These are phyloP conservation scores for Leptarthrus brevirostris DNA, from an alignment of 2,888 invertebrate genomes.

Conservation along the genomic window DNA sequence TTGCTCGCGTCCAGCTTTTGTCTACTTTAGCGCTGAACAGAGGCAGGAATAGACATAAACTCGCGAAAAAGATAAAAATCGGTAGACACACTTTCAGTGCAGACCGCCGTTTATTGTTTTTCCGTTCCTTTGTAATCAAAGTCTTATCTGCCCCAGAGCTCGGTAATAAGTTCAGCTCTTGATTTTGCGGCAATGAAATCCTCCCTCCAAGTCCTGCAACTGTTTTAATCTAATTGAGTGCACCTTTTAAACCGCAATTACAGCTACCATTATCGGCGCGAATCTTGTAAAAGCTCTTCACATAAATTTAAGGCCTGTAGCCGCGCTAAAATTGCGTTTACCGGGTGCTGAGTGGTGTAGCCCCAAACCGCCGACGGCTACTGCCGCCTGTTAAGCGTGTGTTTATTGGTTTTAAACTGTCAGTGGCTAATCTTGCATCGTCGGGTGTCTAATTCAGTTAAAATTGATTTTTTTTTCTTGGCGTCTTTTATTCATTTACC, in stretches of 20 bases:
- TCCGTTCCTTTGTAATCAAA: slow-evolving; percentile 34
- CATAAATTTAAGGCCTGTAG: slow-evolving; percentile 27
- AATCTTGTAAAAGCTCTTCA: slow-evolving; percentile 46
- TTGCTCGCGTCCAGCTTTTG: neutral
- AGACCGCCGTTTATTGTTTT: slow-evolving; percentile 11
- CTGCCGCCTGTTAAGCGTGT: slow-evolving; percentile 42
- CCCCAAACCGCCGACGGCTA: slow-evolving; percentile 2
- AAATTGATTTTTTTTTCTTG: slow-evolving; percentile 24
- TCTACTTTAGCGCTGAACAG: neutral
- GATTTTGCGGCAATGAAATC: slow-evolving; percentile 7
- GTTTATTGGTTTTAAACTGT: slow-evolving; percentile 47
- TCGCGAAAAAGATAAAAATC: slow-evolving; percentile 17
- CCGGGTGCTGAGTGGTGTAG: too few species aligned
- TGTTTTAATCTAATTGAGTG: slow-evolving; percentile 44
- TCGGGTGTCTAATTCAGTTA: slow-evolving; percentile 34
- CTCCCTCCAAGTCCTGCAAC: slow-evolving; percentile 20
- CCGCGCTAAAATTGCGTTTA: neutral
- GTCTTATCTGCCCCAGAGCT: slow-evolving; percentile 30
- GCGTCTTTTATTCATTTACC: slow-evolving; percentile 24
- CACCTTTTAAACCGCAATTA: slow-evolving; percentile 43
- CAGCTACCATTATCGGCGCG: slow-evolving; percentile 38
- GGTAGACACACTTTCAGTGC: slow-evolving; percentile 3
- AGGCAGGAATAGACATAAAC: neutral
- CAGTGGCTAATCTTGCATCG: slow-evolving; percentile 45
- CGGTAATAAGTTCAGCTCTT: slow-evolving; percentile 14